Base-by-base conservation (phyloP, 2,113 vertebrate genomes). In the Leucoraja erinaceus region DNA sequence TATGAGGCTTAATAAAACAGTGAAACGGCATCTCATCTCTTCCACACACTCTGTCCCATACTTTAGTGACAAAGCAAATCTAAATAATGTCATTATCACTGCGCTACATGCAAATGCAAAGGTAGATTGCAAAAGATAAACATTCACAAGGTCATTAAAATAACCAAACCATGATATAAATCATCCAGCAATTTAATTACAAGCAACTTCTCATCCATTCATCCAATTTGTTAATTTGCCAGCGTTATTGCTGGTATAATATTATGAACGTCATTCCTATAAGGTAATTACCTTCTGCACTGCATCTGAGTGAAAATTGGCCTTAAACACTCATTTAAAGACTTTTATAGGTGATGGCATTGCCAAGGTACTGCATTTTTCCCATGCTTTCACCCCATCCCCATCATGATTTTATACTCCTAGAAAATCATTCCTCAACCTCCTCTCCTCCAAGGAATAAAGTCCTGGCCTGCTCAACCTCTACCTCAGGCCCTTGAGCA, bases 181-280 rank as follows among this genome's bases (percentile, higher is more conserved):
- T 47, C 79, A 25, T 84, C 79, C 47, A 59, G 6, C 79, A 28
- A 59, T 59, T 84, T 84, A 59, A 84, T 56, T 56, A 56, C 38
- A 81, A 81, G 78, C 78, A 84, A 28, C 79, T 59, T 59, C 54
- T 28, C 79, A 84, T 81, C 78, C 54, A 20, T 81, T 81, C 78
- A 8, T 81, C 33, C 47, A 81, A 81, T 47, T 81, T 81, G 54
- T 38, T 81, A 18, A 81, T 47, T 81, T 81, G 16, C 47, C 78
- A 81, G 33, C 78, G 8, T 47, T 54, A 54, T 54, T 81, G 78
- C 16, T 47, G 22, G 2, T 20, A 20, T 81, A 20, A 38, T 5
- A 54, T 54, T 81, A 75, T 75, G 10, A n/a, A 75, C 9, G 9
- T 25, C 22, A 75, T 25, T 28, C 9, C 74, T 75, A 1, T 28